Percentiles rank a stretch among this genome's conserved stretches.
phyloP scores from a whole-genome alignment of 2,888 invertebrate genomes.

The Emmelina monodactyla region DNA sequence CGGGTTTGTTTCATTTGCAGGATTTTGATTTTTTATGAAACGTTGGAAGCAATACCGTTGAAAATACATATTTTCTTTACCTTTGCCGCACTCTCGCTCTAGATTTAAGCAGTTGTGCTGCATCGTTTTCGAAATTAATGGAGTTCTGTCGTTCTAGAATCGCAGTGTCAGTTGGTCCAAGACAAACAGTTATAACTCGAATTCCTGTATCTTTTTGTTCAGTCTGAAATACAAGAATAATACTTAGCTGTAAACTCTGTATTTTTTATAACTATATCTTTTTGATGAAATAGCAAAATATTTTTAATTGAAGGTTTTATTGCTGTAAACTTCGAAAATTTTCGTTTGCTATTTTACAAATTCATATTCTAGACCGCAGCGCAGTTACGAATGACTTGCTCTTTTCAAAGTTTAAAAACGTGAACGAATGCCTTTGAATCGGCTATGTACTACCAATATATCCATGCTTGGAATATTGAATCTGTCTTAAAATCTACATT shows the following conservation, averaged over 20 bases:
- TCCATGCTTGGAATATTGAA: too few relatives aligned
- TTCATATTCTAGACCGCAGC: too few relatives aligned
- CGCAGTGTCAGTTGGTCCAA: slow-evolving; percentile 53
- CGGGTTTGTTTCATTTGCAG: too few relatives aligned
- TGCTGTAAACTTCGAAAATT: too few relatives aligned
- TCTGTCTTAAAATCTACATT: too few relatives aligned
- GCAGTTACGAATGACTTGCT: too few relatives aligned
- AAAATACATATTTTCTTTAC: slow-evolving; percentile 22
- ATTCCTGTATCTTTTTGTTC: slow-evolving; percentile 28
- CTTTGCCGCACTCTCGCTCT: slow-evolving; percentile 36
- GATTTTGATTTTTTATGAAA: too few relatives aligned
- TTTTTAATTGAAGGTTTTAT: too few relatives aligned
- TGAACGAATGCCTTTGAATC: too few relatives aligned
- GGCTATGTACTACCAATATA: too few relatives aligned
- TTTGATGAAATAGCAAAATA: not conserved
- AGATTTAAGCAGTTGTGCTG: slow-evolving; percentile 22
- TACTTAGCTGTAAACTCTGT: slow-evolving; percentile 24
- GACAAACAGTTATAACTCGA: slow-evolving; percentile 43
- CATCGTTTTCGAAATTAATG: slow-evolving; percentile 28
- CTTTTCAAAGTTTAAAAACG: too few relatives aligned
- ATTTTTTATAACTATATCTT: slow-evolving; percentile 20
- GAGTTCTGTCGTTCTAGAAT: slow-evolving; percentile 33
- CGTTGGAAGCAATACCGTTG: not conserved
- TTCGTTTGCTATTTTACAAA: too few relatives aligned
- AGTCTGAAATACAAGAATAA: slow-evolving; percentile 22